Percentiles rank a stretch among this genome's conserved stretches.
Conservation (phyloP, 2,797 vertebrate species). For the Tragopan temminckii region DNA sequence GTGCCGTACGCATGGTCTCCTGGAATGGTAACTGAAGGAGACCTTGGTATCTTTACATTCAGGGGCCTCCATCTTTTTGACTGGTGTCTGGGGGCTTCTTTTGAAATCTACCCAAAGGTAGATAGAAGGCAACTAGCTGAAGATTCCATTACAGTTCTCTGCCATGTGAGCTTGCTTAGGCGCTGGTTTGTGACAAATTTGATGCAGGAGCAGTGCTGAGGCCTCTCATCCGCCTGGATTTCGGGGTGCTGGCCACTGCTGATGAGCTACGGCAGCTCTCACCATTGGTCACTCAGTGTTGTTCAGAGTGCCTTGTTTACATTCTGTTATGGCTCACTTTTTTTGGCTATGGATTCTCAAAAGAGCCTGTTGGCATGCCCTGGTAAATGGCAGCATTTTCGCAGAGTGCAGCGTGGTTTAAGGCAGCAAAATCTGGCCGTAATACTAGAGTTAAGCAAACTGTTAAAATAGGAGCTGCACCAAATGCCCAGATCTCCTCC, state of each 20-base stretch:
- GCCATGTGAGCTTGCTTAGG: neutral
- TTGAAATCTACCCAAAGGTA: neutral
- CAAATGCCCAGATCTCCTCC: conserved; percentile 43
- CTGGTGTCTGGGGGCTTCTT: neutral
- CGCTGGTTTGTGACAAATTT: neutral
- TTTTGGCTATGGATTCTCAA: neutral
- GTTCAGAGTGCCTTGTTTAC: neutral
- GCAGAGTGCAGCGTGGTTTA: neutral
- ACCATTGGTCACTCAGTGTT: fast-evolving
- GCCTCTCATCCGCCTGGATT: neutral
- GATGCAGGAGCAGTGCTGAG: neutral
- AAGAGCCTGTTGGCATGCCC: neutral
- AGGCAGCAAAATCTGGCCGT: conserved; percentile 20
- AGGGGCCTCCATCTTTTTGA: neutral
- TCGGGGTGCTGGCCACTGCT: fast-evolving
- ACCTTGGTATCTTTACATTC: neutral
- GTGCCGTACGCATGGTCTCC: neutral
- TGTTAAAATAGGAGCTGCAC: conserved; percentile 57
- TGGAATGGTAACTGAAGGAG: neutral
- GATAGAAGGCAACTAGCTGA: neutral
- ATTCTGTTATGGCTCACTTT: neutral
- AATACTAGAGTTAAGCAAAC: conserved; percentile 31
- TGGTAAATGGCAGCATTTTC: conserved; percentile 5
- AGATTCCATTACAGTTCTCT: neutral
- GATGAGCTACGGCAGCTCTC: neutral